Conservation (phyloP, 1,140 invertebrate genomes). For the Lepidurus packardi region DNA sequence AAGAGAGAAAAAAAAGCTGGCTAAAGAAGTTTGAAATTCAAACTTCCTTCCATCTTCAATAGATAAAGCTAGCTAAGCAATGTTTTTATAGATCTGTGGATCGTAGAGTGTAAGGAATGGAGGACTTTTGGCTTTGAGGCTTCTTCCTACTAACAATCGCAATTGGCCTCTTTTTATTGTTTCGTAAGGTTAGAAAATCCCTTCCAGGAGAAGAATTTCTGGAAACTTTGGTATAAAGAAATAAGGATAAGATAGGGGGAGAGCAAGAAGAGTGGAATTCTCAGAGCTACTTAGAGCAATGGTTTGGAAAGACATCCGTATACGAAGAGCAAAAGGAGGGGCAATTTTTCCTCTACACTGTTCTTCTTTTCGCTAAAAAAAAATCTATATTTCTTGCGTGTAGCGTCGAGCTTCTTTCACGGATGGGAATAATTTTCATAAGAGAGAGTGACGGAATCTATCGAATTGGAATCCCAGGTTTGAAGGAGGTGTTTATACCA, state of each 20-base stretch:
- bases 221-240: background rate
- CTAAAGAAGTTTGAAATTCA: background rate
- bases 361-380: background rate
- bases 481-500: background rate
- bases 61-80: background rate
- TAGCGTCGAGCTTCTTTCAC: background rate
- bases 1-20: too few species aligned
- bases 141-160: background rate
- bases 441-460: background rate
- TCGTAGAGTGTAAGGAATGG: background rate
- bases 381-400: background rate
- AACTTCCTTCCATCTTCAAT: background rate
- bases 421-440: background rate
- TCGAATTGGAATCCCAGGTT: background rate
- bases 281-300: conserved; percentile 15
- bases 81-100: background rate
- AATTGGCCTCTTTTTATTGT: conserved; percentile 15
- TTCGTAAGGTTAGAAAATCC: background rate
- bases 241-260: background rate
- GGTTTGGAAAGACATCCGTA: background rate
- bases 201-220: background rate
- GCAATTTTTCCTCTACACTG: background rate
- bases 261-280: background rate
- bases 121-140: background rate
- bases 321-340: background rate